phyloP scores from a whole-genome alignment of 2,888 invertebrate genomes.

The Apocheima hispidaria region DNA sequence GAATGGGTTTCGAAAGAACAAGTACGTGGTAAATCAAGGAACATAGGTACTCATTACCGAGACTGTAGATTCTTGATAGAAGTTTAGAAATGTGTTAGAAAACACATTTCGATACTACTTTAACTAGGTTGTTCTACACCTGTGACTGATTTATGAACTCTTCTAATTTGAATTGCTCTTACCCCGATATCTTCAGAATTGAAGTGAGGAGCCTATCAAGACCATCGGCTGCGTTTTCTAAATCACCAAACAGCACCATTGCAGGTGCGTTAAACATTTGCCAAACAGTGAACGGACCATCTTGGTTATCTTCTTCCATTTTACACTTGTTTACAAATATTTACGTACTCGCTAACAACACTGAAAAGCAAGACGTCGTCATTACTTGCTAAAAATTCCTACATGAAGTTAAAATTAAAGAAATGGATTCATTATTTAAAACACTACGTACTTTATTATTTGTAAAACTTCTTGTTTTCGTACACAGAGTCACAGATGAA shows the following conservation, averaged over 20 bases:
- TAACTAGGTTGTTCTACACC: background rate
- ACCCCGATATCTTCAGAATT: slow-evolving; percentile 86
- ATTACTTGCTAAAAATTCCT: background rate
- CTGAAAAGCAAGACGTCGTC: background rate
- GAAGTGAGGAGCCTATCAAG: slow-evolving; percentile 86
- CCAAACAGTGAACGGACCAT: slow-evolving; percentile 85
- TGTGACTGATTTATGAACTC: background rate
- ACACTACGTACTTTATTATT: too few species aligned
- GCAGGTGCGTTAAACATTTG: slow-evolving; percentile 88
- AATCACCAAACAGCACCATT: slow-evolving; percentile 84
- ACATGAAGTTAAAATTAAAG: too few species aligned
- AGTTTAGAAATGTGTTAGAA: too few species aligned
- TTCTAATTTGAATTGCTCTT: slow-evolving; percentile 25
- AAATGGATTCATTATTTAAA: too few species aligned
- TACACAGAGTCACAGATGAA: too few species aligned
- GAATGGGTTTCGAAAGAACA: too few species aligned
- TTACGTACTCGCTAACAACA: background rate
- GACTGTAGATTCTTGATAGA: too few species aligned
- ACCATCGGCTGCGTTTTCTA: slow-evolving; percentile 83
- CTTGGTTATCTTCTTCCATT: slow-evolving; percentile 78
- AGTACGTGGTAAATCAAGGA: too few species aligned
- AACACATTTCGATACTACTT: too few species aligned
- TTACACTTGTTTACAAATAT: background rate
- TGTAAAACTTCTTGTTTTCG: too few species aligned
- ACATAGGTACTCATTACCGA: too few species aligned